Evolutionary conservation across 2,888 invertebrate species (phyloP).

Genomic region (Pseudoips prasinana): DNA sequence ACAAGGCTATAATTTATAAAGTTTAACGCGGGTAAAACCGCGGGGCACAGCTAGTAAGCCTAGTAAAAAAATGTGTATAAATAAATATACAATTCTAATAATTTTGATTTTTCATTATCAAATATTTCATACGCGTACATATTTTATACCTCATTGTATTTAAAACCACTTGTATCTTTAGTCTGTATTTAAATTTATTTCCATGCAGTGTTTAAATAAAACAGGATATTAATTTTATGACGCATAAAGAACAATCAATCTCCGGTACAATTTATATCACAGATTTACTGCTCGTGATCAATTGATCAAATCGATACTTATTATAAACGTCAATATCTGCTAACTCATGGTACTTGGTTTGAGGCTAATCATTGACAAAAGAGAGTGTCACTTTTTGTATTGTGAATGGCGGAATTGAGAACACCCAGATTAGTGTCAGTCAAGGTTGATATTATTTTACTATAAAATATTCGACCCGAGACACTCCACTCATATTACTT

Average conservation of each 20-base stretch:
- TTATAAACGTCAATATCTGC: constrained; percentile 18
- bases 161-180: too few relatives aligned
- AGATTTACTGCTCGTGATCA: constrained; percentile 39
- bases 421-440: constrained; percentile 36
- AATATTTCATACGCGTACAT: too few relatives aligned
- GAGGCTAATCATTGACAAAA: constrained; percentile 24
- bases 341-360: constrained; percentile 17
- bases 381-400: constrained; percentile 48
- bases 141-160: too few relatives aligned
- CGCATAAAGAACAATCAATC: constrained; percentile 18
- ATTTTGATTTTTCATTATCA: too few relatives aligned
- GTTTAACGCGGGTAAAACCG: too few relatives aligned
- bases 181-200: too few relatives aligned
- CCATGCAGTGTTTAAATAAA: too few relatives aligned
- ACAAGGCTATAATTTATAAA: too few relatives aligned
- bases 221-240: constrained; percentile 26
- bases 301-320: constrained; percentile 19
- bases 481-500: constrained; percentile 35
- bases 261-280: constrained; percentile 25
- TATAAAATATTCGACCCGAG: constrained; percentile 38
- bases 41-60: too few relatives aligned
- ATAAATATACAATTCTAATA: too few relatives aligned
- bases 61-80: too few relatives aligned
- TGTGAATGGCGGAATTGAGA: constrained; percentile 72
- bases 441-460: constrained; percentile 54